Evolutionary conservation across 2,113 vertebrate genomes (phyloP).

Genomic region (Cinclus cinclus): DNA sequence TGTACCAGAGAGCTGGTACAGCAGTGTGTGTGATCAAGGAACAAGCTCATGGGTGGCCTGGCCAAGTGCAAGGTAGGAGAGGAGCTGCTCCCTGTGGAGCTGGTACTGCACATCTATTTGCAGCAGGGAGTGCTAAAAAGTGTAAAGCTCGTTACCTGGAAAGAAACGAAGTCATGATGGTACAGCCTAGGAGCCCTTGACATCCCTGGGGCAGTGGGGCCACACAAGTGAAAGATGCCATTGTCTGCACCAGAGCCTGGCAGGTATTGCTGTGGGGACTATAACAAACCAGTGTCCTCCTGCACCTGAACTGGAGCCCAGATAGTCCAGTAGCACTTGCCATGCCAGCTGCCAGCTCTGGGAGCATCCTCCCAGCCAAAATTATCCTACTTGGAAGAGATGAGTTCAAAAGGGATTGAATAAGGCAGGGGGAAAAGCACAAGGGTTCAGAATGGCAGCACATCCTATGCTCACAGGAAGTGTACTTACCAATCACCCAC

Average conservation of each 20-base stretch:
- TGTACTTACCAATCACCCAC: not conserved
- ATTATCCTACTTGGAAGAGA: not conserved
- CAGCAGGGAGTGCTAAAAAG: not conserved
- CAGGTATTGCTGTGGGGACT: fast-evolving
- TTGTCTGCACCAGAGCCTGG: not conserved
- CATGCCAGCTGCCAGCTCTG: fast-evolving
- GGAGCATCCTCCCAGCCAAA: not conserved
- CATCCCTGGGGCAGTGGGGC: not conserved
- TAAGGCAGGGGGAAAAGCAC: not conserved
- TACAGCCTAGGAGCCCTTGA: not conserved
- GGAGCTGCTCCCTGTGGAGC: not conserved
- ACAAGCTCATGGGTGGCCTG: fast-evolving
- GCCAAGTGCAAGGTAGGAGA: not conserved
- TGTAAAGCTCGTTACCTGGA: not conserved
- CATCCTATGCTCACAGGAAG: not conserved
- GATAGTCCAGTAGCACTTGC: not conserved
- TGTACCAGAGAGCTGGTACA: not conserved
- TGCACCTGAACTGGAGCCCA: fast-evolving
- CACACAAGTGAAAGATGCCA: fast-evolving
- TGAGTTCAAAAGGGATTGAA: not conserved
- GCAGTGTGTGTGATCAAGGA: fast-evolving
- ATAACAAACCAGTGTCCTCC: not conserved
- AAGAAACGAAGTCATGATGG: not conserved
- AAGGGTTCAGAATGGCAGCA: not conserved
- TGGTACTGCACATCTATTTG: not conserved